A percentile compares a stretch with the other conserved stretches of the same genome.
Evolutionary conservation across 2,888 invertebrate species (phyloP).

Genomic region (Esperia sulphurella): DNA sequence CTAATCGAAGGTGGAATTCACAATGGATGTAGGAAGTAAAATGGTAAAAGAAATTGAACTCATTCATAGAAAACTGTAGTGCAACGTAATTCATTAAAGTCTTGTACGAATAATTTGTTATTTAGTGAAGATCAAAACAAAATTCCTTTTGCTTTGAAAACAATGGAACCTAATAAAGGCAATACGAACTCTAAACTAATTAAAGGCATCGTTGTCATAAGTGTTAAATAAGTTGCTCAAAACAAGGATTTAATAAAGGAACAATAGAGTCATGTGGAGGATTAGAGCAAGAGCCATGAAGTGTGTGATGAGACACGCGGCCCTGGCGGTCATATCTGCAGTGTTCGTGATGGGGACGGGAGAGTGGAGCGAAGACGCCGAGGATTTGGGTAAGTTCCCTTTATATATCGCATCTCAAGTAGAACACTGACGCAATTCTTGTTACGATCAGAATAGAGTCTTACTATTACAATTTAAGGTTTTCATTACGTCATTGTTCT

Average conservation of each 20-base stretch:
- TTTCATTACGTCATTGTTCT: no score
- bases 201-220: no score
- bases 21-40: constrained; percentile 4
- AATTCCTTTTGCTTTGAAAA: not conserved
- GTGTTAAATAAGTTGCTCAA: not conserved
- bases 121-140: not conserved
- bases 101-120: not conserved
- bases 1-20: constrained; percentile 15
- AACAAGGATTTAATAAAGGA: not conserved
- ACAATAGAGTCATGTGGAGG: constrained; percentile 20
- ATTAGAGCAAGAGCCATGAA: constrained; percentile 31
- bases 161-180: not conserved
- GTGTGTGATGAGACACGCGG: constrained; percentile 36
- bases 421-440: no score
- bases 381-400: constrained; percentile 61
- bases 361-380: constrained; percentile 73
- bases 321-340: constrained; percentile 42
- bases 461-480: no score
- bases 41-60: constrained; percentile 4
- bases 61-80: constrained; percentile 1
- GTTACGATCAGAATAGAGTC: no score
- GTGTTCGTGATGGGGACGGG: constrained; percentile 57
- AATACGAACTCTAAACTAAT: not conserved
- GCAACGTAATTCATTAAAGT: not conserved
- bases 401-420: not conserved